Conservation (phyloP, 2,888 invertebrate species). For the Gymnosoma rotundatum region DNA sequence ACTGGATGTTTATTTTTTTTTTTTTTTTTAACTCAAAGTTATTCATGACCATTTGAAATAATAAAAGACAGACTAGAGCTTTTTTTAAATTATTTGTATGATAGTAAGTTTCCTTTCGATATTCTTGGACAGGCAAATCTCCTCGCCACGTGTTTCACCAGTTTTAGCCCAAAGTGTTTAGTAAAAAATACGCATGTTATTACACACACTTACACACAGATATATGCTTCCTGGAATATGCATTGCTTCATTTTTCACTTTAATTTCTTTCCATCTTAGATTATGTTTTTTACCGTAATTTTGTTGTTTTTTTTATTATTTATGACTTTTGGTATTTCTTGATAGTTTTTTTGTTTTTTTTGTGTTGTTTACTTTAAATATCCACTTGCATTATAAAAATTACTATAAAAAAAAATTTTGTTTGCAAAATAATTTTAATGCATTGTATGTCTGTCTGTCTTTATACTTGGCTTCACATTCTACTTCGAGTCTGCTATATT, state of each 20-base stretch:
- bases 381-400: background rate
- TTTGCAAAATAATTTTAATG: slow-evolving; percentile 15
- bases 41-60: no score
- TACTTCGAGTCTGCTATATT: slow-evolving; percentile 4
- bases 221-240: background rate
- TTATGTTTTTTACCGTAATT: background rate
- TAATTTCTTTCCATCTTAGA: background rate
- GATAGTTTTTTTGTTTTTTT: slow-evolving; percentile 32
- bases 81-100: no score
- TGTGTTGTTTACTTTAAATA: slow-evolving; percentile 60
- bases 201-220: background rate
- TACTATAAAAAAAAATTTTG: background rate
- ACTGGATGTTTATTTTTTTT: no score
- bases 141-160: no score
- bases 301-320: slow-evolving; percentile 61
- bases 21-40: no score
- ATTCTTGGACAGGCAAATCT: no score
- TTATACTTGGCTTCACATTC: background rate
- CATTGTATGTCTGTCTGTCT: background rate
- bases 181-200: background rate
- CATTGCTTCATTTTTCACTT: background rate
- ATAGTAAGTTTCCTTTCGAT: no score
- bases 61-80: no score
- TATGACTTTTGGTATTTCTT: slow-evolving; percentile 52
- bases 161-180: background rate